Percentiles rank a stretch among this genome's conserved stretches.
phyloP scores from a whole-genome alignment of 2,888 invertebrate species.

The Hemistola chrysoprasaria region DNA sequence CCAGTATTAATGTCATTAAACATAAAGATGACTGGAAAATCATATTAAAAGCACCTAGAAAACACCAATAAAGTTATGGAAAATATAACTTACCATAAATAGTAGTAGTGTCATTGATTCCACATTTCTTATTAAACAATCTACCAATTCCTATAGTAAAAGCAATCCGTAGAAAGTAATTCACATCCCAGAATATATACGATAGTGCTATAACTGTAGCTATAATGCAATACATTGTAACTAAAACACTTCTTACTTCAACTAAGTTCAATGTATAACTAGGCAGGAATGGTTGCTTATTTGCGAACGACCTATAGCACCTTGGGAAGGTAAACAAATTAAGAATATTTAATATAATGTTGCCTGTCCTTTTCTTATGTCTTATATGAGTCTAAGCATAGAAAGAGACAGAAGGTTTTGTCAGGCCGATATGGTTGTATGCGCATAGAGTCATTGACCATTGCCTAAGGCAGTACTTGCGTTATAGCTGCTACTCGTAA shows the following conservation, averaged over 20 bases:
- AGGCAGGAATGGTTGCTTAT: no score
- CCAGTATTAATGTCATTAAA: no score
- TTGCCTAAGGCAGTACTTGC: conserved; percentile 2
- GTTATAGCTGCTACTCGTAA: no score
- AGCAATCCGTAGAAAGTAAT: conserved; percentile 88
- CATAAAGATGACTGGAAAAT: no score
- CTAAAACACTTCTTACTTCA: conserved; percentile 7
- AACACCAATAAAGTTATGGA: conserved; percentile 1
- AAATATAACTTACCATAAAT: conserved; percentile 91
- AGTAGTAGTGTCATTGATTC: conserved; percentile 86
- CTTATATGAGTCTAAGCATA: neutral
- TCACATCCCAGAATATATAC: conserved; percentile 89
- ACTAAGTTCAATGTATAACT: conserved; percentile 4
- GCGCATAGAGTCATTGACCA: conserved; percentile 21
- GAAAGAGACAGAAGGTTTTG: conserved; percentile 5
- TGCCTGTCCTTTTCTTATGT: conserved; percentile 10
- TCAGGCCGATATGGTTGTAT: conserved; percentile 4
- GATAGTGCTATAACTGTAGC: conserved; percentile 74
- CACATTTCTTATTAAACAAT: conserved; percentile 86
- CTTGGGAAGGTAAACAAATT: conserved; percentile 1
- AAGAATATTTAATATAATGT: conserved; percentile 2
- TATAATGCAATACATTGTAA: conserved; percentile 62
- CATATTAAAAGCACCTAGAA: no score
- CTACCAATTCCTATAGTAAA: conserved; percentile 87
- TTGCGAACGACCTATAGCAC: neutral